phyloP scores from a whole-genome alignment of 2,113 vertebrate species.

The Podarcis muralis region DNA sequence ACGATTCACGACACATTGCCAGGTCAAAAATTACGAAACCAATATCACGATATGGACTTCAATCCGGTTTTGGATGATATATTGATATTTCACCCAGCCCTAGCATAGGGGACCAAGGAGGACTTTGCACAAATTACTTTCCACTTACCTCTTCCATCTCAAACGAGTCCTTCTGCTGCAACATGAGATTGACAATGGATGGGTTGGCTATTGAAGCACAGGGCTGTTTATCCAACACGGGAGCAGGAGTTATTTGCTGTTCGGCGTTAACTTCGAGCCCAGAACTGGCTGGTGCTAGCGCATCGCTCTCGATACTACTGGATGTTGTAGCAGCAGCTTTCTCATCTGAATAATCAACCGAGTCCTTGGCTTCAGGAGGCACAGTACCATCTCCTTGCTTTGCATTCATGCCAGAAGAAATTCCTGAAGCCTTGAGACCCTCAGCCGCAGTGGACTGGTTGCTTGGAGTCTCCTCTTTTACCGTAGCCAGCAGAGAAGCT shows the following conservation, averaged over 20 bases:
- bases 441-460: slow-evolving; percentile 36
- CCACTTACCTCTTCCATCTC: slow-evolving; percentile 95
- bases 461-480: slow-evolving; percentile 83
- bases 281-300: slow-evolving; percentile 47
- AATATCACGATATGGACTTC: too few species aligned
- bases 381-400: slow-evolving; percentile 9
- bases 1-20: too few species aligned
- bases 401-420: slow-evolving; percentile 43
- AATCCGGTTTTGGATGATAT: too few species aligned
- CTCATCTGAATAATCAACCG: slow-evolving; percentile 52
- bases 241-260: slow-evolving; percentile 43
- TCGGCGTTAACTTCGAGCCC: slow-evolving; percentile 29
- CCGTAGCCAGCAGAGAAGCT: slow-evolving; percentile 80
- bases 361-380: slow-evolving; percentile 28
- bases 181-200: slow-evolving; percentile 78
- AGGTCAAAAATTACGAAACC: too few species aligned
- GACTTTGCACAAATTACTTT: neutral
- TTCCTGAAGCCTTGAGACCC: slow-evolving; percentile 1
- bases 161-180: slow-evolving; percentile 89
- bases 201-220: slow-evolving; percentile 65
- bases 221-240: slow-evolving; percentile 71
- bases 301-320: slow-evolving; percentile 43
- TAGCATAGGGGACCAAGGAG: neutral
- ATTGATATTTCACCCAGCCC: too few species aligned
- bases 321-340: slow-evolving; percentile 49